Base-by-base conservation (phyloP, 2,888 invertebrate genomes). In the Cynaeus angustus region DNA sequence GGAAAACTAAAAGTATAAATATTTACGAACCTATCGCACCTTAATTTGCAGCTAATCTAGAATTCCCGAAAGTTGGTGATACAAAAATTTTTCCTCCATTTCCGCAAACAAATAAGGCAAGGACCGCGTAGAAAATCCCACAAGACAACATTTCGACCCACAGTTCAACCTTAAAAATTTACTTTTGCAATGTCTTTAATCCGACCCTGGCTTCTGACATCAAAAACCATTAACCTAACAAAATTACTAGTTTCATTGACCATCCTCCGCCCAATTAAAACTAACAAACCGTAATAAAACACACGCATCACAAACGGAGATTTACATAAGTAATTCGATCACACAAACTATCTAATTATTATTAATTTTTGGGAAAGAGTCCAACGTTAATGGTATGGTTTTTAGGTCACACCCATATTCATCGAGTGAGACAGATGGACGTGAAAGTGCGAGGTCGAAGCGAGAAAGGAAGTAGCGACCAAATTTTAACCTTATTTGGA, bases 401-500 rank as follows among this genome's bases (percentile, higher is more conserved):
- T 33, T 33, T 33, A 33, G 66, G 59, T 58, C 66, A 52, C 59
- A 45, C 66, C 66, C 66, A 55, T 65, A 26, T 10, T 30, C 33
- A 48, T 16, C 16, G 38, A 66, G 43, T 28, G 64, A 52, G 64
- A 64, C 53, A 53, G 64, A 43, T 41, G 48, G 38, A 37, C 38
- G 55, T 56, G 45, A 43, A 55, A 43, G 52, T 28, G 53, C 52
- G 13, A 6, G 6, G 38, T 26, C 41, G 10, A 33, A 66, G 33
- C 28, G 66, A 59, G 53, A 59, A 52, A 67, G 50, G 59, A 30
- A 59, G 45, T 43, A 50, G 66, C 14, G 28, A 53, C 59, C 6
- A 59, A 67, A 67, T 59, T 59, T 52, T 41, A 10, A 26, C 66
- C 59, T 59, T 59, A 59, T 67, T 41, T 67, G 66, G 66, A 50